Percentiles rank a stretch among this genome's conserved stretches.
Evolutionary conservation across 2,797 vertebrate species (phyloP).

Genomic region (Momotus momota): DNA sequence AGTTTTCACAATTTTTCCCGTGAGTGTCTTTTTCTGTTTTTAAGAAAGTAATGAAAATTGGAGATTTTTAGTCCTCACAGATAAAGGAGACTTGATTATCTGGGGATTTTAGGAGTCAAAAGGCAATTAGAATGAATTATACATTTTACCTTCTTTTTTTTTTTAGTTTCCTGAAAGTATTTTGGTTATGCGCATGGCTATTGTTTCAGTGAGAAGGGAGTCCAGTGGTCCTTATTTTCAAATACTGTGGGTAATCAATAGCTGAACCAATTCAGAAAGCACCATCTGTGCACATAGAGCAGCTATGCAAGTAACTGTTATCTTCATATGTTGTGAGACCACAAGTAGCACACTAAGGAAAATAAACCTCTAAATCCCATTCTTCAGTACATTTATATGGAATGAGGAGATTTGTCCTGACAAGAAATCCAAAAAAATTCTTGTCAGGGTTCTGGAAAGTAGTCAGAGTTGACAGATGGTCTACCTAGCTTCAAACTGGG

Average conservation of each 20-base stretch:
- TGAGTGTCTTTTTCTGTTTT: neutral
- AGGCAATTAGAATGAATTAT: neutral
- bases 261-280: neutral
- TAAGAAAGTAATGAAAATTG: neutral
- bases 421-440: neutral
- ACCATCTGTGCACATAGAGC: neutral
- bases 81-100: neutral
- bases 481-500: neutral
- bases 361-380: neutral
- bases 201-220: neutral
- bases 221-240: neutral
- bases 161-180: neutral
- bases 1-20: neutral
- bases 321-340: neutral
- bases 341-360: neutral
- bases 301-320: neutral
- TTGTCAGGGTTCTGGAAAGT: slow-evolving; percentile 17
- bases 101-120: neutral
- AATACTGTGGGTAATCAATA: neutral
- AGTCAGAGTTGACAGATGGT: slow-evolving; percentile 29
- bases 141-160: neutral
- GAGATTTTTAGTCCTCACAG: neutral
- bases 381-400: neutral
- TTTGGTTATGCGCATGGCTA: neutral
- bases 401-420: neutral